phyloP scores from a whole-genome alignment of 35 echinoderm and acorn worm genomes.

The Lytechinus pictus region DNA sequence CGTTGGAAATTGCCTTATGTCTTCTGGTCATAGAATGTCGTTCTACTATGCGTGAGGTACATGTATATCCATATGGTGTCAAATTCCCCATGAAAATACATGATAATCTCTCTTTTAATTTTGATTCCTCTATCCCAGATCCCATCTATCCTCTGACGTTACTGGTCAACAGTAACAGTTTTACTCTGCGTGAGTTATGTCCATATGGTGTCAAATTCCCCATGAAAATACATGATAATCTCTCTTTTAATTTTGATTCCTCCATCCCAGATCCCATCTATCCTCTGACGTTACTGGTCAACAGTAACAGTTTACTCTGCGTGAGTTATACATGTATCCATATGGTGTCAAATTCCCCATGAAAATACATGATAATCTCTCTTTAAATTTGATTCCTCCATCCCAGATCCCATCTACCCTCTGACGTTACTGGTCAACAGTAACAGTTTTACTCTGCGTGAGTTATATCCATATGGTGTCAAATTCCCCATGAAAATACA shows the following conservation, averaged over 20 bases:
- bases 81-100: too few relatives aligned
- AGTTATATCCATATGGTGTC: background rate
- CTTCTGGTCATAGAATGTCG: too few relatives aligned
- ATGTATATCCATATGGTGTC: too few relatives aligned
- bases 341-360: too few relatives aligned
- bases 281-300: constrained; percentile 86
- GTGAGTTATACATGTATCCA: too few relatives aligned
- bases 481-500: too few relatives aligned
- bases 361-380: background rate
- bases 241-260: background rate
- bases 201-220: too few relatives aligned
- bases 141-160: constrained; percentile 92
- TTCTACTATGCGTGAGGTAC: too few relatives aligned
- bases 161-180: constrained; percentile 89
- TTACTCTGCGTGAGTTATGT: constrained; percentile 66
- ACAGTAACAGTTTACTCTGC: constrained; percentile 55
- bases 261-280: constrained; percentile 90
- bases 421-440: constrained; percentile 91
- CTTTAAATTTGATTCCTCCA: background rate
- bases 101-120: background rate
- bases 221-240: too few relatives aligned
- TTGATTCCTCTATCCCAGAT: constrained; percentile 68
- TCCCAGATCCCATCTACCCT: constrained; percentile 94
- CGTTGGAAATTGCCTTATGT: too few relatives aligned
- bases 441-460: constrained; percentile 80